Percentiles rank a stretch among this genome's conserved stretches.
Conservation (phyloP, 1,140 invertebrate genomes). For the Trachymyrmex septentrionalis region DNA sequence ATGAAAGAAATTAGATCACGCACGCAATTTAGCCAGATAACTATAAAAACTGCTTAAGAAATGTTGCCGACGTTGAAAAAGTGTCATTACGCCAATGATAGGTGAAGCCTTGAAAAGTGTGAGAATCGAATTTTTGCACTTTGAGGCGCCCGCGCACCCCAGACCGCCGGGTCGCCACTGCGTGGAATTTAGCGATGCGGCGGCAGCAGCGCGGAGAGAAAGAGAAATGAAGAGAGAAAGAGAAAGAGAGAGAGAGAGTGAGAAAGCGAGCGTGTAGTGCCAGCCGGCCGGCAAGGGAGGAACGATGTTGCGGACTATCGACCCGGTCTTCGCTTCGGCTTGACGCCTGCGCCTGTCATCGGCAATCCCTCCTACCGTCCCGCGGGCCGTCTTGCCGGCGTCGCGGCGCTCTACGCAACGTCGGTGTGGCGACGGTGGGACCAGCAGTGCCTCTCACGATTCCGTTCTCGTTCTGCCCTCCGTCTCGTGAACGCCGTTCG, state of each 20-base stretch:
- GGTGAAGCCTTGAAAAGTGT: not conserved
- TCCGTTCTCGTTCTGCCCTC: constrained; percentile 74
- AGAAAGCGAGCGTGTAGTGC: constrained; percentile 11
- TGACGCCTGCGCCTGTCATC: constrained; percentile 78
- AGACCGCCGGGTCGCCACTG: not conserved
- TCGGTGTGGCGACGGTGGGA: constrained; percentile 80
- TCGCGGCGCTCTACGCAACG: constrained; percentile 83
- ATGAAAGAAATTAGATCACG: not conserved
- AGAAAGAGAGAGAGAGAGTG: not conserved
- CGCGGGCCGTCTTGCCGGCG: constrained; percentile 83
- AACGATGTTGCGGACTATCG: constrained; percentile 85
- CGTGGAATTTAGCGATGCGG: constrained; percentile 24
- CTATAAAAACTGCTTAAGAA: not conserved
- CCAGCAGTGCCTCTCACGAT: constrained; percentile 81
- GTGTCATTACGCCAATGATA: not conserved
- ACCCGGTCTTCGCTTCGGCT: constrained; percentile 73
- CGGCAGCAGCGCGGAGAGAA: not conserved
- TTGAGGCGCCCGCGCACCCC: not conserved
- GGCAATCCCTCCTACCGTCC: constrained; percentile 79
- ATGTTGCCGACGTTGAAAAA: not conserved
- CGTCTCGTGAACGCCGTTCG: constrained; percentile 68
- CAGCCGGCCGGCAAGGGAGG: constrained; percentile 66
- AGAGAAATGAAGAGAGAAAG: not conserved
- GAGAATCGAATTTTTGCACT: not conserved
- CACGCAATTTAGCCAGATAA: not conserved